Percentiles rank a stretch among this genome's conserved stretches.
phyloP scores from a whole-genome alignment of 1,140 invertebrate genomes.

The Papilio aristodemus region DNA sequence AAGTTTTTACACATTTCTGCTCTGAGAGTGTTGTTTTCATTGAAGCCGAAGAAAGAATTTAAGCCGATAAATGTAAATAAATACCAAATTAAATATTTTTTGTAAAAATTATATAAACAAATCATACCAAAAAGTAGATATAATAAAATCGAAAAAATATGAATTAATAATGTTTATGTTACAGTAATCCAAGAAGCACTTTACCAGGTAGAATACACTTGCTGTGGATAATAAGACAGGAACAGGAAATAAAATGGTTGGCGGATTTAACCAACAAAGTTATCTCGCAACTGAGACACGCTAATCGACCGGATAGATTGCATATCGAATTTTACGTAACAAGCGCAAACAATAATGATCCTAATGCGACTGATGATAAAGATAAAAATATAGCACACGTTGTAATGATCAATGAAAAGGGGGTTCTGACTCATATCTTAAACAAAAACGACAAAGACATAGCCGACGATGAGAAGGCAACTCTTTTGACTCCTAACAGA shows the following conservation, averaged over 20 bases:
- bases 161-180: slow-evolving; percentile 36
- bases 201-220: slow-evolving; percentile 66
- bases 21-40: slow-evolving; percentile 27
- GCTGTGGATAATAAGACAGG: slow-evolving; percentile 69
- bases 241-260: slow-evolving; percentile 64
- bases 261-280: slow-evolving; percentile 59
- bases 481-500: slow-evolving; percentile 57
- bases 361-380: slow-evolving; percentile 38
- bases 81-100: too few species aligned
- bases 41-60: too few species aligned
- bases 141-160: too few species aligned
- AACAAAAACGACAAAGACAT: slow-evolving; percentile 40
- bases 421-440: slow-evolving; percentile 48
- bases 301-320: slow-evolving; percentile 68
- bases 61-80: too few species aligned
- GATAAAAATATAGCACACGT: slow-evolving; percentile 47
- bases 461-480: slow-evolving; percentile 55
- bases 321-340: slow-evolving; percentile 72
- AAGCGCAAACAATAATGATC: slow-evolving; percentile 46
- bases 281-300: slow-evolving; percentile 56
- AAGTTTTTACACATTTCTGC: slow-evolving; percentile 36
- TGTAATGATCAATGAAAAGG: slow-evolving; percentile 61
- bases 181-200: slow-evolving; percentile 58
- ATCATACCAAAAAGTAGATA: too few species aligned
- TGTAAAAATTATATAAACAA: too few species aligned